These are phyloP conservation scores for Brachynemurus nebulosus DNA, from an alignment of 2,888 invertebrate species.

Conservation along the genomic window DNA sequence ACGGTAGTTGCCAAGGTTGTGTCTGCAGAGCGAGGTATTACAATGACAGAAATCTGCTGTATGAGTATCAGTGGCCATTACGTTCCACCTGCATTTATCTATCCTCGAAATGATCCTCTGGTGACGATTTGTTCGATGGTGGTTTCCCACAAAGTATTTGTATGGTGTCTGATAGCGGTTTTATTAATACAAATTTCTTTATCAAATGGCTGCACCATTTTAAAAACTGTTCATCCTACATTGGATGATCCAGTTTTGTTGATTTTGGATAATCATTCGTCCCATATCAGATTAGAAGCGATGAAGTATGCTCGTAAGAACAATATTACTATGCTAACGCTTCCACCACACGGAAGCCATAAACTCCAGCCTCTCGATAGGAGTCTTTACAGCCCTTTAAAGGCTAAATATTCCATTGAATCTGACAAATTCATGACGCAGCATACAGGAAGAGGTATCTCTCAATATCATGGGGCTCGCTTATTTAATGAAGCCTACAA, in stretches of 20 bases:
- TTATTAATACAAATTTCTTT: background rate
- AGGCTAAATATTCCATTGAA: conserved; percentile 10
- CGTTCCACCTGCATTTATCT: background rate
- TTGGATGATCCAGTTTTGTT: conserved; percentile 9
- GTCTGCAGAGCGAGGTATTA: background rate
- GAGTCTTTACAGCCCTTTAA: conserved; percentile 11
- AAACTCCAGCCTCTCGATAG: conserved; percentile 13
- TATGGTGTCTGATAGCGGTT: background rate
- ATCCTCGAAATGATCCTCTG: background rate
- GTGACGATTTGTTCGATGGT: no score
- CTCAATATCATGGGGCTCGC: conserved; percentile 10
- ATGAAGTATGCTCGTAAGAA: conserved; percentile 10
- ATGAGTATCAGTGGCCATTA: background rate
- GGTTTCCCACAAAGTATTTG: background rate
- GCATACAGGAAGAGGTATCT: conserved; percentile 9
- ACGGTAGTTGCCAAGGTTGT: no score
- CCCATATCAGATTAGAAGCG: conserved; percentile 11
- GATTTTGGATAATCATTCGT: conserved; percentile 11
- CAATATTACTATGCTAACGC: conserved; percentile 9
- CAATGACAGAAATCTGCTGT: background rate
- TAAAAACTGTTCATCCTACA: background rate
- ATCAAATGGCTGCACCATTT: background rate
- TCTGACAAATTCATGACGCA: conserved; percentile 10
- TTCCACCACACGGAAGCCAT: conserved; percentile 14
- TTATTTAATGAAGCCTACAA: conserved; percentile 13